Conservation (phyloP, 2,797 vertebrate species). For the Chelidonichthys spinosus region DNA sequence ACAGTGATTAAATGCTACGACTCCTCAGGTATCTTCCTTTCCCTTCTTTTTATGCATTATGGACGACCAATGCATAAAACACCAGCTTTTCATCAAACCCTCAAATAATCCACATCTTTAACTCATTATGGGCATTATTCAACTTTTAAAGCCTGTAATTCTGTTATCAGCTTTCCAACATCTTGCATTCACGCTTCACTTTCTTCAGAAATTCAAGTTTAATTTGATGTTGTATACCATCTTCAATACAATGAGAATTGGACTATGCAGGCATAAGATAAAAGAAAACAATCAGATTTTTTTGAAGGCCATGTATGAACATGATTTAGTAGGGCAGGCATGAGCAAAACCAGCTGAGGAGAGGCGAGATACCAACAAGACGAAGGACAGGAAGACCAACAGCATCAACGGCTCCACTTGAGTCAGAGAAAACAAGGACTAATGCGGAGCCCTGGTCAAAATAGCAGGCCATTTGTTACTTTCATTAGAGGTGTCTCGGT, state of each 20-base stretch:
- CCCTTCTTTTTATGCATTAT: too few species aligned
- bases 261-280: background rate
- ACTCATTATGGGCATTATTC: background rate
- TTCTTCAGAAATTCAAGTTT: background rate
- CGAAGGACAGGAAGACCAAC: slow-evolving; percentile 25
- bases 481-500: slow-evolving; percentile 57
- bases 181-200: background rate
- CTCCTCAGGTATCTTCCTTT: too few species aligned
- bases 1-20: too few species aligned
- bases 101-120: background rate
- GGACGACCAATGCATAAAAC: too few species aligned
- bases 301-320: background rate
- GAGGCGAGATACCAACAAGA: slow-evolving; percentile 8
- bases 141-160: background rate
- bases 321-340: slow-evolving; percentile 13
- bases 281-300: background rate
- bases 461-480: slow-evolving; percentile 66
- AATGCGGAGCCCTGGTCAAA: slow-evolving; percentile 57
- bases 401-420: slow-evolving; percentile 29
- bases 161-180: background rate
- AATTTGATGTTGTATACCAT: background rate
- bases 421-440: slow-evolving; percentile 56
- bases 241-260: background rate
- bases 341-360: slow-evolving; percentile 23
- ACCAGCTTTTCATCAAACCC: background rate